phyloP scores from a whole-genome alignment of 2,888 invertebrate species.

The Suillia variegata region DNA sequence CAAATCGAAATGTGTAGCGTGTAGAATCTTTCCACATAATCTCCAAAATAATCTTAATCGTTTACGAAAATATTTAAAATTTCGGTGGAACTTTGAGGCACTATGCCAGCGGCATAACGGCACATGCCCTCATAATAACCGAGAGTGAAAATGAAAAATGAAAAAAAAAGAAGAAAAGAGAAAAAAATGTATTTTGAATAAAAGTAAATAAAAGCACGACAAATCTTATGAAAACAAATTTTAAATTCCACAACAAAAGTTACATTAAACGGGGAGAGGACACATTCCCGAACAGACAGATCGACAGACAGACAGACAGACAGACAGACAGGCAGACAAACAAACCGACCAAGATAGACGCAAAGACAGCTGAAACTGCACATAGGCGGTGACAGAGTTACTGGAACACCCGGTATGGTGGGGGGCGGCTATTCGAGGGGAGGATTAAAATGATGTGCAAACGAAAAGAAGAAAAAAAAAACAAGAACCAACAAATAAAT shows the following conservation, averaged over 20 bases:
- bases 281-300: slow-evolving; percentile 14
- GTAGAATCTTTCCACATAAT: neutral
- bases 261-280: slow-evolving; percentile 27
- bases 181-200: neutral
- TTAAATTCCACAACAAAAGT: slow-evolving; percentile 18
- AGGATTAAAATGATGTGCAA: neutral
- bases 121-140: too few species aligned
- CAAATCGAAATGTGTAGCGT: too few species aligned
- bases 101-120: too few species aligned
- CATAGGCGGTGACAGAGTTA: neutral
- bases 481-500: too few species aligned
- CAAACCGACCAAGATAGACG: neutral
- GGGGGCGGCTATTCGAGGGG: neutral
- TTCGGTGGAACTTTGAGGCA: too few species aligned
- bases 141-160: neutral
- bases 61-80: too few species aligned
- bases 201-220: neutral
- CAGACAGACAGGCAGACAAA: neutral
- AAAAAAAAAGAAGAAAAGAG: neutral
- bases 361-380: neutral
- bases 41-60: too few species aligned
- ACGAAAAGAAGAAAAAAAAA: too few species aligned
- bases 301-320: neutral
- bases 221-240: neutral
- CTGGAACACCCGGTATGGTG: neutral